These are phyloP conservation scores for Drosophila kikkawai DNA, from an alignment of 1,140 invertebrate species.

Conservation along the genomic window DNA sequence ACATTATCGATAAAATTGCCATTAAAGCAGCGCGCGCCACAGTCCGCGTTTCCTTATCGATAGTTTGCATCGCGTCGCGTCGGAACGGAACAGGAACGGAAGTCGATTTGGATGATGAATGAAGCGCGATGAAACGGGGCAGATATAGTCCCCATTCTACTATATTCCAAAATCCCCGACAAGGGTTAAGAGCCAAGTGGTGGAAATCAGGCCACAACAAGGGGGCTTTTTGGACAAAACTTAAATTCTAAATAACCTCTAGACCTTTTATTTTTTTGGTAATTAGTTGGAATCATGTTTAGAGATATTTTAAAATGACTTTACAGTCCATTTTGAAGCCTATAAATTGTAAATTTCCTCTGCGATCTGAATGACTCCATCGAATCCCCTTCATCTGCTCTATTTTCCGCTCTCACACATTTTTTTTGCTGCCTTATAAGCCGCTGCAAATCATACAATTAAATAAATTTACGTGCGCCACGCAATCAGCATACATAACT, in stretches of 20 bases:
- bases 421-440: slow-evolving; percentile 29
- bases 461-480: slow-evolving; percentile 78
- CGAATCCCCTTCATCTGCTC: slow-evolving; percentile 3
- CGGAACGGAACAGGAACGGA: slow-evolving; percentile 60
- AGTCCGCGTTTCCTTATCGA: slow-evolving; percentile 59
- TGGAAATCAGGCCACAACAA: neutral
- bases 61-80: slow-evolving; percentile 72
- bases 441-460: slow-evolving; percentile 65
- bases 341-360: neutral
- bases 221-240: neutral
- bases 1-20: slow-evolving; percentile 84
- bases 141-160: slow-evolving; percentile 41
- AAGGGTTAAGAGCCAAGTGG: slow-evolving; percentile 4
- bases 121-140: slow-evolving; percentile 71
- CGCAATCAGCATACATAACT: slow-evolving; percentile 80
- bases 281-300: neutral
- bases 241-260: neutral
- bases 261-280: neutral
- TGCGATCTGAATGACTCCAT: slow-evolving; percentile 3
- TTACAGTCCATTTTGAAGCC: neutral
- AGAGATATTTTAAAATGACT: neutral
- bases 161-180: neutral
- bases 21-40: slow-evolving; percentile 60
- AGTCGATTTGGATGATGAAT: slow-evolving; percentile 83
- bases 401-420: slow-evolving; percentile 18